phyloP scores from a whole-genome alignment of 2,888 invertebrate genomes.

The Shargacucullia verbasci region DNA sequence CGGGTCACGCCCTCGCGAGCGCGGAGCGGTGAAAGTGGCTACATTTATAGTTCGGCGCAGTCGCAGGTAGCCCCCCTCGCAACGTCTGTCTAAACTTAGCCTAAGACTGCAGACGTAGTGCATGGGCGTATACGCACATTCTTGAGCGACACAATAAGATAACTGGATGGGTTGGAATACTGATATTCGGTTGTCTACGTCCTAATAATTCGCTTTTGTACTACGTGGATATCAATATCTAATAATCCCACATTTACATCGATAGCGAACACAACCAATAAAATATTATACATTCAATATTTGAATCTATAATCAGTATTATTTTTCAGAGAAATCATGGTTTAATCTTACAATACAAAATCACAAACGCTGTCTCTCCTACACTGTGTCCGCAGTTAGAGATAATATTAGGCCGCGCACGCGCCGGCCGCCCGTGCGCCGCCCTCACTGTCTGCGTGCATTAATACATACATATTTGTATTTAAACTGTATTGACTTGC shows the following conservation, averaged over 20 bases:
- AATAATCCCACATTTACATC: too few relatives aligned
- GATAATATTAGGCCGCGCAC: slow-evolving; percentile 64
- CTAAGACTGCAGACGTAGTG: slow-evolving; percentile 46
- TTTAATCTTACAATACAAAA: too few relatives aligned
- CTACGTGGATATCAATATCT: too few relatives aligned
- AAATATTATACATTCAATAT: too few relatives aligned
- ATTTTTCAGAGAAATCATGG: too few relatives aligned
- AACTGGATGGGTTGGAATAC: too few relatives aligned
- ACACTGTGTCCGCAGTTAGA: slow-evolving; percentile 39
- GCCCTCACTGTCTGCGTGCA: slow-evolving; percentile 65
- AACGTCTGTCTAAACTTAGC: slow-evolving; percentile 67
- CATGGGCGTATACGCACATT: slow-evolving; percentile 28
- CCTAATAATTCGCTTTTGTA: too few relatives aligned
- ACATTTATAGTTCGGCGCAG: slow-evolving; percentile 71
- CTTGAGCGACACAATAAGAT: slow-evolving; percentile 9
- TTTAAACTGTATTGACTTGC: slow-evolving; percentile 67
- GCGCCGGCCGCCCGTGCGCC: slow-evolving; percentile 58
- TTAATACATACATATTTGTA: slow-evolving; percentile 63
- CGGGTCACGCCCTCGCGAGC: slow-evolving; percentile 71
- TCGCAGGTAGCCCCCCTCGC: slow-evolving; percentile 66
- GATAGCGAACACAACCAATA: too few relatives aligned
- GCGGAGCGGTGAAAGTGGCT: slow-evolving; percentile 71
- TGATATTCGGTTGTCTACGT: too few relatives aligned
- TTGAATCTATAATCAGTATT: too few relatives aligned
- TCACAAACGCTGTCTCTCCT: slow-evolving; percentile 35